phyloP scores from a whole-genome alignment of 2,888 invertebrate species.

The Xylocampa areola region DNA sequence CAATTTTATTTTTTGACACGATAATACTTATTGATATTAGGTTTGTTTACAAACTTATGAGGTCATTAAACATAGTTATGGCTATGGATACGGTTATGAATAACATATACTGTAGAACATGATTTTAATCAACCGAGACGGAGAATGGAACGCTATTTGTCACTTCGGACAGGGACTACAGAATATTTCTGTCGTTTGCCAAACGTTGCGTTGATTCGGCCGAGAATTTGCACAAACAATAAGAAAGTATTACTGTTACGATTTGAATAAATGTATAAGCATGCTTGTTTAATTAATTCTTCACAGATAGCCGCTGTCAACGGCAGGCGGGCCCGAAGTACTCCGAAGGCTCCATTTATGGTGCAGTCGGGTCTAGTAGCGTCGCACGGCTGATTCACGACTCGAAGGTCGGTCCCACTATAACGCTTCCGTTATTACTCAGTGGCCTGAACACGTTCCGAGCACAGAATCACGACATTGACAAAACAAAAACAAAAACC shows the following conservation, averaged over 20 bases:
- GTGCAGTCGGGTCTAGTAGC: constrained; percentile 60
- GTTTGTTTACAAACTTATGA: constrained; percentile 1
- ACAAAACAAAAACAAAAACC: constrained; percentile 35
- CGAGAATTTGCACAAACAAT: not conserved
- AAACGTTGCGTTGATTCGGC: not conserved
- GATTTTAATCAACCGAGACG: not conserved
- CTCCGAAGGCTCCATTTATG: constrained; percentile 70
- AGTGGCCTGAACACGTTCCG: constrained; percentile 58
- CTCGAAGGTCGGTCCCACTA: constrained; percentile 78
- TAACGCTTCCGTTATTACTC: constrained; percentile 67
- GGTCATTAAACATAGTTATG: too few species aligned
- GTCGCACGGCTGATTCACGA: constrained; percentile 70
- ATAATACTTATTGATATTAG: constrained; percentile 17
- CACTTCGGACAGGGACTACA: not conserved
- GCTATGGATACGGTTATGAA: not conserved
- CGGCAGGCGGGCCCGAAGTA: constrained; percentile 28
- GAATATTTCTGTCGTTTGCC: not conserved
- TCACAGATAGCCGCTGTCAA: constrained; percentile 25
- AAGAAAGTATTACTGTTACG: constrained; percentile 6
- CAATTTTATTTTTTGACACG: constrained; percentile 48
- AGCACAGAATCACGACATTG: constrained; percentile 44
- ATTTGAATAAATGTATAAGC: constrained; percentile 24
- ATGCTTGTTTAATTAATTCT: constrained; percentile 21
- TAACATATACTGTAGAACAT: not conserved
- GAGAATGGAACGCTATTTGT: not conserved